A percentile compares a stretch with the other conserved stretches of the same genome.
phyloP scores from a whole-genome alignment of 2,888 invertebrate genomes.

The Cinara cedri region DNA sequence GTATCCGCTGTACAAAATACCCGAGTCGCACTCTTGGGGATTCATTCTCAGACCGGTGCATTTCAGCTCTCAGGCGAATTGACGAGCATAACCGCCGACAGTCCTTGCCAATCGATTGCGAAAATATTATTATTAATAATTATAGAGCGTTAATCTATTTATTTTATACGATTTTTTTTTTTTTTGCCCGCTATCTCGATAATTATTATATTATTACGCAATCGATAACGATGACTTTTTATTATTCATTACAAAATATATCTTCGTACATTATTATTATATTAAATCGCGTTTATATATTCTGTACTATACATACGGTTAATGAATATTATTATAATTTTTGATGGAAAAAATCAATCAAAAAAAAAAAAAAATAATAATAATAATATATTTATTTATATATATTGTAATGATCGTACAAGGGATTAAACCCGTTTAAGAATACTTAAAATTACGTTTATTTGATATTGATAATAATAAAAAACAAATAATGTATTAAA shows the following conservation, averaged over 20 bases:
- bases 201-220: not conserved
- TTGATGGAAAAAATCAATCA: not conserved
- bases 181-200: not conserved
- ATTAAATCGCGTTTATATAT: not conserved
- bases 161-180: not conserved
- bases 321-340: too few relatives aligned
- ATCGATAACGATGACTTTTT: not conserved
- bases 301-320: not conserved
- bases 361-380: too few relatives aligned
- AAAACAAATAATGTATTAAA: too few relatives aligned
- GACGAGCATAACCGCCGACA: not conserved
- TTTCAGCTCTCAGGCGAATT: not conserved
- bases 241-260: not conserved
- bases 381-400: too few relatives aligned
- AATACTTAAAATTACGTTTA: too few relatives aligned
- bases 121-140: not conserved
- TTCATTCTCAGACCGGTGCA: slow-evolving; percentile 47
- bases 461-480: too few relatives aligned
- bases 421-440: too few relatives aligned
- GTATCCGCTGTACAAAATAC: slow-evolving; percentile 51
- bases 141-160: not conserved
- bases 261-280: not conserved
- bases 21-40: slow-evolving; percentile 49
- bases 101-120: slow-evolving; percentile 6
- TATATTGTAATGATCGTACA: too few relatives aligned